Conservation (phyloP, 2,797 vertebrate species). For the Leptatherina wallacei region DNA sequence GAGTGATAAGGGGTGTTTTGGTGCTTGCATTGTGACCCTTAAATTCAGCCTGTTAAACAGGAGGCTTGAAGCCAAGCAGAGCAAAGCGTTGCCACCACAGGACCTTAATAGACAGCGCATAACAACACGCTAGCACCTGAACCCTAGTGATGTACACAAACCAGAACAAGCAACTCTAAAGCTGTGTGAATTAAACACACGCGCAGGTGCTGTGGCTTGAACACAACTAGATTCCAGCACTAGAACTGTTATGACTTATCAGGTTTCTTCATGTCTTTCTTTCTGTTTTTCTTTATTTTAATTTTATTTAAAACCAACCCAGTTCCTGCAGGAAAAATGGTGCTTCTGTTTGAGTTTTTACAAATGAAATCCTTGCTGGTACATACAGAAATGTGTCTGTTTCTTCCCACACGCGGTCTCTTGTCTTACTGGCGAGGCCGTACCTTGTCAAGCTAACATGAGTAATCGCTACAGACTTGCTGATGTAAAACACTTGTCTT, state of each 20-base stretch:
- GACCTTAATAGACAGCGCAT: slow-evolving; percentile 49
- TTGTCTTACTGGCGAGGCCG: slow-evolving; percentile 43
- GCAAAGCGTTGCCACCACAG: slow-evolving; percentile 45
- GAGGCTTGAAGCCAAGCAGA: slow-evolving; percentile 66
- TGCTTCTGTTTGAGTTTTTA: slow-evolving; percentile 65
- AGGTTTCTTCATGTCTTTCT: slow-evolving; percentile 23
- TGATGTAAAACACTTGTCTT: slow-evolving; percentile 60
- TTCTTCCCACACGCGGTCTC: slow-evolving; percentile 40
- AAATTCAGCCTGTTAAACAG: slow-evolving; percentile 64
- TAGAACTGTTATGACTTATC: slow-evolving; percentile 54
- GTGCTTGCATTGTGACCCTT: slow-evolving; percentile 68
- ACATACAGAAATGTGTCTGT: slow-evolving; percentile 46
- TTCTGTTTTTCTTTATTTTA: neutral
- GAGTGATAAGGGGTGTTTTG: slow-evolving; percentile 57
- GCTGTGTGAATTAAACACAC: slow-evolving; percentile 32
- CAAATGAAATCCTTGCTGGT: slow-evolving; percentile 49
- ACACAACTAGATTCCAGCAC: slow-evolving; percentile 49
- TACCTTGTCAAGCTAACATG: slow-evolving; percentile 48
- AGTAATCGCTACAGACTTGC: slow-evolving; percentile 40
- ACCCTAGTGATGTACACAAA: slow-evolving; percentile 18
- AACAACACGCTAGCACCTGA: slow-evolving; percentile 44
- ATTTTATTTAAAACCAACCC: slow-evolving; percentile 30
- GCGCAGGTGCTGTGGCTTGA: slow-evolving; percentile 49
- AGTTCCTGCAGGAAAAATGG: slow-evolving; percentile 66
- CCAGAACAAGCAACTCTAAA: slow-evolving; percentile 37